phyloP scores from a whole-genome alignment of 2,888 invertebrate species.

The Norana najaformis region DNA sequence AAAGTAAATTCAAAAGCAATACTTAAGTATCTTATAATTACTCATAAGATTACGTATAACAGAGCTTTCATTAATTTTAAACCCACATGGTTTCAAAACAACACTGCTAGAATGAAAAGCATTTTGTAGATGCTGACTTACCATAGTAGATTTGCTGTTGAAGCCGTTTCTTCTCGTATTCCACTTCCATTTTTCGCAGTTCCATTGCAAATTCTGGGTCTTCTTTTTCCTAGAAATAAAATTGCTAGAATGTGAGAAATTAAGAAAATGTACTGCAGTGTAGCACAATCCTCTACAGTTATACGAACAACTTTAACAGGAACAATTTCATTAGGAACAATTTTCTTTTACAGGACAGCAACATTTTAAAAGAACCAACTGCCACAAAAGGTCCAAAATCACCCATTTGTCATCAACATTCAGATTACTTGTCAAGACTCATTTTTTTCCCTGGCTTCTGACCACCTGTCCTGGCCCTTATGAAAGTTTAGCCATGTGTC shows the following conservation, averaged over 20 bases:
- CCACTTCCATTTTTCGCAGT: constrained; percentile 79
- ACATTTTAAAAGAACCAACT: background rate
- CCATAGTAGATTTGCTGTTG: constrained; percentile 87
- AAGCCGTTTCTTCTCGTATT: constrained; percentile 85
- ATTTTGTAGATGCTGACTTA: constrained; percentile 43
- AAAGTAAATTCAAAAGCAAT: background rate
- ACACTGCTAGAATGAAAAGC: background rate
- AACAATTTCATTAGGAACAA: background rate
- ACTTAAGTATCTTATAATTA: background rate
- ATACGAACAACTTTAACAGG: background rate
- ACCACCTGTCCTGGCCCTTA: background rate
- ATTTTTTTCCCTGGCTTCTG: too few species aligned
- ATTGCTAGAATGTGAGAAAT: background rate
- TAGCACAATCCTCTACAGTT: background rate
- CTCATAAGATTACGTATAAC: background rate
- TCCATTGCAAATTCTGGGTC: constrained; percentile 92
- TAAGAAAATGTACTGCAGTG: background rate
- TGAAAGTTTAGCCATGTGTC: background rate
- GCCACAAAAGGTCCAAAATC: too few species aligned
- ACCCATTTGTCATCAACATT: background rate
- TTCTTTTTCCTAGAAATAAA: constrained; percentile 79
- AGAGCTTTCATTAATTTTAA: background rate
- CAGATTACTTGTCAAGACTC: background rate
- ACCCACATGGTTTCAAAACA: background rate
- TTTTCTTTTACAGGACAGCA: too few species aligned